Evolutionary conservation across 2,797 vertebrate genomes (phyloP).

Genomic region (Agapornis canus): DNA sequence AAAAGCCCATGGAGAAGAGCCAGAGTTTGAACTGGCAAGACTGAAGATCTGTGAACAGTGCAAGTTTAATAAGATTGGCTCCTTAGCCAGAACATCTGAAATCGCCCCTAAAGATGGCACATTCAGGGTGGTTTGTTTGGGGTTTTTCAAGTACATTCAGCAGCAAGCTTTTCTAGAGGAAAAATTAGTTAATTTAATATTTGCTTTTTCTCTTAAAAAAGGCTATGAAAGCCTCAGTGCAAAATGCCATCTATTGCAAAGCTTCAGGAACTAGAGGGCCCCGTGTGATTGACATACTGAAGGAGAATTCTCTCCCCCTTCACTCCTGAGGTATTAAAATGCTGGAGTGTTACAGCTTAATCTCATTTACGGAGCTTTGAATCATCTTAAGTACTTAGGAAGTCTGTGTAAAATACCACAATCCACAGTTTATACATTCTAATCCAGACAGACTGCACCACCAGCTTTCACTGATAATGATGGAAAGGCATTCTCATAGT

Average conservation of each 20-base stretch:
- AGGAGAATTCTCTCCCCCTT: slow-evolving; percentile 21
- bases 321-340: slow-evolving; percentile 42
- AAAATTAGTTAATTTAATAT: neutral
- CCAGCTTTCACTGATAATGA: neutral
- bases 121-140: neutral
- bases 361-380: slow-evolving; percentile 64
- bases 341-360: slow-evolving; percentile 45
- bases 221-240: neutral
- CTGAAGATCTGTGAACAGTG: neutral
- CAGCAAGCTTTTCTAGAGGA: neutral
- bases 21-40: slow-evolving; percentile 44
- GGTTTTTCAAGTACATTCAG: neutral
- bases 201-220: neutral
- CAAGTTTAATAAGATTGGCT: slow-evolving; percentile 26
- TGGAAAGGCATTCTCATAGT: neutral
- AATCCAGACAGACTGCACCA: neutral
- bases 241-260: slow-evolving; percentile 10
- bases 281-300: neutral
- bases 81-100: neutral
- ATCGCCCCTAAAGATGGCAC: neutral
- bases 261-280: neutral
- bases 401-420: slow-evolving; percentile 52
- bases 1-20: slow-evolving; percentile 30
- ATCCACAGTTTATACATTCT: slow-evolving; percentile 43
- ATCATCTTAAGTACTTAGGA: slow-evolving; percentile 59